Percentiles rank a stretch among this genome's conserved stretches.
Evolutionary conservation across 2,797 vertebrate species (phyloP).

Genomic region (Merluccius polli): DNA sequence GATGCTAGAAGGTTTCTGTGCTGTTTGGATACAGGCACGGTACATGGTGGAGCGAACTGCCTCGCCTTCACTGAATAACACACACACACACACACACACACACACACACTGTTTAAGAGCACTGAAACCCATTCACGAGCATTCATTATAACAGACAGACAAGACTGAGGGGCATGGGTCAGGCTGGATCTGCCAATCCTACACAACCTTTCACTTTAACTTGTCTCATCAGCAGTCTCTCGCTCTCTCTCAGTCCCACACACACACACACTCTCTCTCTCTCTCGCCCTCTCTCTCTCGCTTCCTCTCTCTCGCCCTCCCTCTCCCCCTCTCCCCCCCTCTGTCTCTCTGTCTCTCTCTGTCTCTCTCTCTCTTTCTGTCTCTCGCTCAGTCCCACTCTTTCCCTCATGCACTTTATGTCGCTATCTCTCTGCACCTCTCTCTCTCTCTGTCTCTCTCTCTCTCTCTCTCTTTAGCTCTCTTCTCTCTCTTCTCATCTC

Average conservation of each 20-base stretch:
- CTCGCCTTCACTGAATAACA: background rate
- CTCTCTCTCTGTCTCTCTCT: background rate
- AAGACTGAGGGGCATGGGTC: conserved; percentile 34
- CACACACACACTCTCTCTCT: background rate
- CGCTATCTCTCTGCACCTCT: background rate
- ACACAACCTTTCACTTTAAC: conserved; percentile 34
- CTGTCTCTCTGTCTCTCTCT: background rate
- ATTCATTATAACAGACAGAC: conserved; percentile 28
- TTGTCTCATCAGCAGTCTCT: conserved; percentile 61
- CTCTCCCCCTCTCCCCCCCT: conserved; percentile 12
- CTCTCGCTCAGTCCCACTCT: background rate
- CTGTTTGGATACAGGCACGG: conserved; percentile 3
- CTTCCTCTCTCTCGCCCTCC: conserved; percentile 4
- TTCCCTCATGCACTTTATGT: background rate
- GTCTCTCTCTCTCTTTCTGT: background rate
- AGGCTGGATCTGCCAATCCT: conserved; percentile 43
- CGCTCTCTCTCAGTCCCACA: background rate
- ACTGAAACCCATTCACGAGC: conserved; percentile 21
- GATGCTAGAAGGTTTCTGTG: background rate
- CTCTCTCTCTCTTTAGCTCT: too few relatives aligned
- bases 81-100: conserved; percentile 12
- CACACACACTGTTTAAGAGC: conserved; percentile 5
- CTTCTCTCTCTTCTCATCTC: conserved; percentile 5
- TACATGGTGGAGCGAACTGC: background rate
- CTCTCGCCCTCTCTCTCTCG: background rate